Base-by-base conservation (phyloP, 2,113 vertebrate species). In the Takifugu flavidus region DNA sequence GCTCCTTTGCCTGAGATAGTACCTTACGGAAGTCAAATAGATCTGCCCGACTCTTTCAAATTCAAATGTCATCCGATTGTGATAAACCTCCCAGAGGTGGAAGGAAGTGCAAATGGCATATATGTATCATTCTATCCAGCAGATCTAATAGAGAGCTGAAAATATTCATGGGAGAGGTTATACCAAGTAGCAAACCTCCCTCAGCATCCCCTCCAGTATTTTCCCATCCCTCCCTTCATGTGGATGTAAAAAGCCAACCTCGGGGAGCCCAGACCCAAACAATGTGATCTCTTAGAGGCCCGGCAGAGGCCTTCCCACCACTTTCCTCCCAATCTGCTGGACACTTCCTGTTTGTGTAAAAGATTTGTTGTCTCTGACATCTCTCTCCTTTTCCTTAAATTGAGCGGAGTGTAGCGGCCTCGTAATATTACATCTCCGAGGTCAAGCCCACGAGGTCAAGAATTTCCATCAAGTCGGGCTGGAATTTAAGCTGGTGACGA, bases 301-400 rank as follows among this genome's bases (percentile, higher is more conserved):
- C 10, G 12, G 42, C 15, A 8, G 4, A 71, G 25, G 60, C 62
- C 74, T 88, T 85, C 80, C 77, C 77, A 74, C 71, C 56, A 69
- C 68, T 77, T 72, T 67, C 11, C 58, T 61, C 61, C 25, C 75
- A 69, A 75, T 82, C 72, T 79, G 47, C 59, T 6, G 25, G 56
- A 42, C 4, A 5, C 74, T 89, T 90, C 85, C 89, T 89, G 85
- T 90, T 90, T 88, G 79, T 85, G 67, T 65, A 77, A 80, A 72
- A 78, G 70, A 80, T 79, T 83, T 85, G 76, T 77, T 79, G 58
- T 80, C 72, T 82, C 82, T 79, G 63, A 75, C 63, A 84, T 86
- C 84, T 83, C 70, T 78, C 64, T 62, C 66, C 58, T 51, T 80
- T 59, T 51, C 20, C 59, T 64, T 34, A 20, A 39, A 82, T 78